A percentile compares a stretch with the other conserved stretches of the same genome.
These are phyloP conservation scores for Chionodraco myersi DNA, from an alignment of 2,113 vertebrate species.

Conservation along the genomic window DNA sequence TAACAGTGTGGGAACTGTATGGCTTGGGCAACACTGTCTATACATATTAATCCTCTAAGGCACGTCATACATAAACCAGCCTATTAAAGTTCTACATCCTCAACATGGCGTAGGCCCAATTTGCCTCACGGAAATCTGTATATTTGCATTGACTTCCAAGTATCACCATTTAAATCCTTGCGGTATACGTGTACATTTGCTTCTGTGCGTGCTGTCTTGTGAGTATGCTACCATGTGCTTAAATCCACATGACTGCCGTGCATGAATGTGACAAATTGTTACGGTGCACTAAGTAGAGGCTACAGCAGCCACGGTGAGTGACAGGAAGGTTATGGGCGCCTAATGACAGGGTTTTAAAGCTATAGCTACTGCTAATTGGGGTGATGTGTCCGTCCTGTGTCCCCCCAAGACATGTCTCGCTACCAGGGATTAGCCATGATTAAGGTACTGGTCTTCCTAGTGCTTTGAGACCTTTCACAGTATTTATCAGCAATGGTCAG, in stretches of 20 bases:
- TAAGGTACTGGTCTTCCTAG: constrained; percentile 66
- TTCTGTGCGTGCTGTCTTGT: not conserved
- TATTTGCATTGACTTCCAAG: constrained; percentile 35
- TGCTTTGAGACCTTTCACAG: constrained; percentile 62
- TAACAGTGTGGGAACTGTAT: constrained; percentile 16
- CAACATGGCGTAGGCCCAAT: constrained; percentile 42
- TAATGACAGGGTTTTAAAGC: constrained; percentile 77
- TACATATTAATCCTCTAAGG: constrained; percentile 48
- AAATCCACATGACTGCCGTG: constrained; percentile 18
- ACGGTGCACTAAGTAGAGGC: constrained; percentile 37
- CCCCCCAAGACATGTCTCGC: constrained; percentile 71
- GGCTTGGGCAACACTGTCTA: constrained; percentile 26
- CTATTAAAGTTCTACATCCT: constrained; percentile 46
- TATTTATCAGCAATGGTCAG: constrained; percentile 68
- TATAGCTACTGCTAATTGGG: constrained; percentile 76
- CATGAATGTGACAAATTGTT: constrained; percentile 51
- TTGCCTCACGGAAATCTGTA: constrained; percentile 39
- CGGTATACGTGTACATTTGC: not conserved
- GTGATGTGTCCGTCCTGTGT: constrained; percentile 74
- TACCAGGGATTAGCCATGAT: constrained; percentile 76
- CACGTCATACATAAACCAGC: constrained; percentile 61
- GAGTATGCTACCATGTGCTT: not conserved
- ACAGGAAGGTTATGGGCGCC: constrained; percentile 72
- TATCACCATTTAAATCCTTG: constrained; percentile 21
- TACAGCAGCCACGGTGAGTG: constrained; percentile 53